A percentile compares a stretch with the other conserved stretches of the same genome.
These are phyloP conservation scores for Pocillopora verrucosa DNA, from an alignment of 64 coral and sea anemone species.

Conservation along the genomic window DNA sequence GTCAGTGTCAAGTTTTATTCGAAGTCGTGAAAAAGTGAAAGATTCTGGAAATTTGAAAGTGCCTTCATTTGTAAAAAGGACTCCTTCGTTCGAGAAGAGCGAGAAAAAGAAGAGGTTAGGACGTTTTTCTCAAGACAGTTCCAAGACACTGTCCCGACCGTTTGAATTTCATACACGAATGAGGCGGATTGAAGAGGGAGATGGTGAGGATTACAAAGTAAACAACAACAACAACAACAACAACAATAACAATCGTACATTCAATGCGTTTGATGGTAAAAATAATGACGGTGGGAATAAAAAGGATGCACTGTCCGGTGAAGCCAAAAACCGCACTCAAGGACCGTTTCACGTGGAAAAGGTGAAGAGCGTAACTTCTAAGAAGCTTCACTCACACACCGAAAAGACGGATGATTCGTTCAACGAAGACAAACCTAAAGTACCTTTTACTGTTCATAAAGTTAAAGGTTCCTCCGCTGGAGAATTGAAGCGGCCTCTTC, in stretches of 20 bases:
- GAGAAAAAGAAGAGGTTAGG: constrained; percentile 28
- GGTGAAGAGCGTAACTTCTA: neutral
- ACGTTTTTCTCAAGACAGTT: constrained; percentile 42
- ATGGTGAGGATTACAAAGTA: constrained; percentile 24
- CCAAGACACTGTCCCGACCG: neutral
- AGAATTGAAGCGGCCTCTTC: constrained; percentile 30
- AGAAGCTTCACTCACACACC: neutral
- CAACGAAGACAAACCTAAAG: constrained; percentile 18
- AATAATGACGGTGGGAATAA: neutral
- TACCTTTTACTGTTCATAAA: constrained; percentile 37
- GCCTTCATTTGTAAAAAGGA: constrained; percentile 52
- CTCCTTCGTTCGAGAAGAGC: constrained; percentile 44
- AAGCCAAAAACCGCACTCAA: constrained; percentile 11
- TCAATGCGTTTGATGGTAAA: neutral
- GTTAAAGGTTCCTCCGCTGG: constrained; percentile 31
- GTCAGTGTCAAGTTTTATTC: constrained; percentile 63
- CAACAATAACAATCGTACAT: neutral
- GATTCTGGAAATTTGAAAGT: constrained; percentile 50
- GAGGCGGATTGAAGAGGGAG: constrained; percentile 11
- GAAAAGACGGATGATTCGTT: neutral
- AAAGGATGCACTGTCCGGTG: neutral
- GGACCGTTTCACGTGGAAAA: constrained; percentile 33
- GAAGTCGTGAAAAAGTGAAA: constrained; percentile 35
- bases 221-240: constrained; percentile 25
- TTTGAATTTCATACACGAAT: constrained; percentile 34